Base-by-base conservation (phyloP, 2,113 vertebrate species). In the Salvelinus namaycush region DNA sequence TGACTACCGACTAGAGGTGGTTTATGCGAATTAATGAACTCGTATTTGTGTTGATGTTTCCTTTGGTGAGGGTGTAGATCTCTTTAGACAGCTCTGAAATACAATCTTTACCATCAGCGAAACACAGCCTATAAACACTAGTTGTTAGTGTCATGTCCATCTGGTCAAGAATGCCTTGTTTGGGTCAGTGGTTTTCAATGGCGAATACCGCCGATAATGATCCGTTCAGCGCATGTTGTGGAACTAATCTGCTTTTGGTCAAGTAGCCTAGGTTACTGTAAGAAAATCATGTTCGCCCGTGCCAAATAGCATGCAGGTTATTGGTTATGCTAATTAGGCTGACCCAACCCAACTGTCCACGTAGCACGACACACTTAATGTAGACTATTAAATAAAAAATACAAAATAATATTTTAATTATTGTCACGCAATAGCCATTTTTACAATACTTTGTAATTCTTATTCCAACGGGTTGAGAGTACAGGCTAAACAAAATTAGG, bases 121-220 rank as follows among this genome's bases (percentile, higher is more conserved):
- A 51, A 51, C 14, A 16, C 11, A 13, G 14, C 14, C 14, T 51
- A 51, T 16, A 51, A 16, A 51, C 49, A 16, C 49, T 51, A 68
- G 82, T 86, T 87, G 64, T 83, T 81, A 65, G 64, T 73, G 81
- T 74, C 59, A 73, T 79, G 76, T 70, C 66, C 49, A 66, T 80
- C 71, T 79, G 83, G 59, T 68, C 62, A 73, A 72, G 70, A 75
- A 74, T 68, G 72, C 20, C 51, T 73, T 62, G 79, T 83, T 75
- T 75, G 87, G 84, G 83, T 91, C 89, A 90, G 71, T 64, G 82
- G 71, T 51, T 89, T 74, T 85, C 76, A 86, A 84, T 81, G 24
- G 74, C 64, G n/a, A 65, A 81, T 85, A 86, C 75, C 79, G 59
- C 77, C 73, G 81, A 89, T 84, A 85, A 89, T 83, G 83, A 89